Conservation (phyloP, 1,140 invertebrate genomes). For the Drosophila parvula region DNA sequence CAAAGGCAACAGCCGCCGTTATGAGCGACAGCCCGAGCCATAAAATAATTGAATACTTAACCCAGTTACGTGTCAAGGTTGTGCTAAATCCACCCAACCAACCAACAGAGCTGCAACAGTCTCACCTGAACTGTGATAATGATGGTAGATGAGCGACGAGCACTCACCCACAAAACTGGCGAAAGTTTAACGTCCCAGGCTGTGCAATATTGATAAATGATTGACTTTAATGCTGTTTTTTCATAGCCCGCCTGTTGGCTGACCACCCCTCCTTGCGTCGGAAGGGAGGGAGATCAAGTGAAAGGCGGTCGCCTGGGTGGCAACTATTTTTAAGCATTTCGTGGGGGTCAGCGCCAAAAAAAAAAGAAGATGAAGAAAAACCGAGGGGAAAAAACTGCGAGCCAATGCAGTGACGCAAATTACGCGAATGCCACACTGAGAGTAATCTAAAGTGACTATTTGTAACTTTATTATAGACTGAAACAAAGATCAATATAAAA, state of each 20-base stretch:
- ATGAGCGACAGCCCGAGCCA: not conserved
- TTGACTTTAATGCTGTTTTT: conserved; percentile 12
- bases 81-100: not conserved
- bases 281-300: conserved; percentile 21
- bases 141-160: not conserved
- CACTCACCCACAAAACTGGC: not conserved
- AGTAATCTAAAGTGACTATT: not conserved
- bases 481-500: not conserved
- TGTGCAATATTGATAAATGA: conserved; percentile 15
- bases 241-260: not conserved
- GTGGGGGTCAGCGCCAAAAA: conserved; percentile 9
- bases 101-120: not conserved
- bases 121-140: conserved; percentile 3
- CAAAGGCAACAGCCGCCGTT: not conserved
- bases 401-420: conserved; percentile 43
- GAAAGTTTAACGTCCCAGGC: not conserved
- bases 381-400: not conserved
- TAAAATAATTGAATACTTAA: conserved; percentile 37
- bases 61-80: conserved; percentile 29
- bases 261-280: not conserved
- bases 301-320: not conserved
- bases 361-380: not conserved
- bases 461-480: not conserved
- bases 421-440: conserved; percentile 17
- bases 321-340: conserved; percentile 40